phyloP scores from a whole-genome alignment of 1,140 invertebrate genomes.

The Formica exsecta region DNA sequence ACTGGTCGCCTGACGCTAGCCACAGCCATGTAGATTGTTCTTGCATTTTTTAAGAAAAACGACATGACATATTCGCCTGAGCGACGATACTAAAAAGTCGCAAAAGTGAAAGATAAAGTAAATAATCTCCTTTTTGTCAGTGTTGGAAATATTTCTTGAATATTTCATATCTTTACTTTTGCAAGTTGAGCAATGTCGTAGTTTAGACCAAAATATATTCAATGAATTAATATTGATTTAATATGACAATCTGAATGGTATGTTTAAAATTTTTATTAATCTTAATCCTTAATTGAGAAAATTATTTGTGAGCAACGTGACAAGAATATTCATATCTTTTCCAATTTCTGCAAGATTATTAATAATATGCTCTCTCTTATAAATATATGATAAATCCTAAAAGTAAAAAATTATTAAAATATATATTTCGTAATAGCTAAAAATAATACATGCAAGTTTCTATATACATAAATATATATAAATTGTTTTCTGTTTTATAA shows the following conservation, averaged over 20 bases:
- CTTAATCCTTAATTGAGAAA: conserved; percentile 10
- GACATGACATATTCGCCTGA: background rate
- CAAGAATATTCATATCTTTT: background rate
- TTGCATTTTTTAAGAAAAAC: conserved; percentile 40
- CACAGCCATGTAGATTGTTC: background rate
- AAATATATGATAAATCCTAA: background rate
- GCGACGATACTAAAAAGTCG: background rate
- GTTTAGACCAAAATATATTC: conserved; percentile 1
- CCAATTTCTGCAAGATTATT: background rate
- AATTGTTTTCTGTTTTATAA: background rate
- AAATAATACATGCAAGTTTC: conserved; percentile 11
- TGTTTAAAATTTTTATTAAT: background rate
- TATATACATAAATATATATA: background rate
- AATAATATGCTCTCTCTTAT: background rate
- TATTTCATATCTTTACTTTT: background rate
- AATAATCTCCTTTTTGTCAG: background rate
- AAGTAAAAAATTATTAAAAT: background rate
- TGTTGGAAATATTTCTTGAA: conserved; percentile 4
- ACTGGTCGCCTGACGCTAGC: conserved; percentile 76
- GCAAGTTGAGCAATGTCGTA: background rate
- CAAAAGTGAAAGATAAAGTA: conserved; percentile 1
- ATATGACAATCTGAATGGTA: background rate
- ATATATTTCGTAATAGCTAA: background rate
- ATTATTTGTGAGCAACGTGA: background rate
- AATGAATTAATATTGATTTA: background rate